Evolutionary conservation across 2,888 invertebrate genomes (phyloP).

Genomic region (Cephus nigrinus): DNA sequence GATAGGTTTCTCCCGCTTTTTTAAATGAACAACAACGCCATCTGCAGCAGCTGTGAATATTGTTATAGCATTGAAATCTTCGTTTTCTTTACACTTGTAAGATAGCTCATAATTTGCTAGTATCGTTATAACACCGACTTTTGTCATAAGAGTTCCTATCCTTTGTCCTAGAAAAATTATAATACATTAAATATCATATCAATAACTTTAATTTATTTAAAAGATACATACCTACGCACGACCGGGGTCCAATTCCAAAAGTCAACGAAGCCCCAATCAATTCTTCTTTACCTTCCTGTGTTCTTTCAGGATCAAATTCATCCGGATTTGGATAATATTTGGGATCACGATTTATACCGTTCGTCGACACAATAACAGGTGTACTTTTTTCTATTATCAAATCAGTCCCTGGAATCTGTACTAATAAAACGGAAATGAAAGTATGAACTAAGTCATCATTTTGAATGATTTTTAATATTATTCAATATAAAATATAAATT

Average conservation of each 20-base stretch:
- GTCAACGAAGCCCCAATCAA: slow-evolving; percentile 33
- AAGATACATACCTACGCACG: slow-evolving; percentile 46
- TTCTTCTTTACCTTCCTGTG: slow-evolving; percentile 30
- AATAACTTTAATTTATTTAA: neutral
- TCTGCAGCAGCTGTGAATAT: slow-evolving; percentile 39
- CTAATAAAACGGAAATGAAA: neutral
- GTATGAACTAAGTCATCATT: neutral
- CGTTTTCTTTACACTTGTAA: slow-evolving; percentile 26
- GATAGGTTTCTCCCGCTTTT: slow-evolving; percentile 21
- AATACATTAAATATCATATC: slow-evolving; percentile 8
- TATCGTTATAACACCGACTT: slow-evolving; percentile 42
- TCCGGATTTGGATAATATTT: slow-evolving; percentile 43
- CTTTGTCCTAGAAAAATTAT: slow-evolving; percentile 39
- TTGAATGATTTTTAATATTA: too few species aligned
- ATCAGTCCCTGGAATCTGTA: slow-evolving; percentile 42
- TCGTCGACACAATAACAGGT: slow-evolving; percentile 41
- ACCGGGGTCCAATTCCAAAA: slow-evolving; percentile 52
- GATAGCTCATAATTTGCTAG: slow-evolving; percentile 36
- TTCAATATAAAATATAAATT: neutral
- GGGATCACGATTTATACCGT: slow-evolving; percentile 45
- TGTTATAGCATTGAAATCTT: slow-evolving; percentile 30
- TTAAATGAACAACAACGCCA: slow-evolving; percentile 38
- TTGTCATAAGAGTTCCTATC: slow-evolving; percentile 43
- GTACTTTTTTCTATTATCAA: slow-evolving; percentile 43
- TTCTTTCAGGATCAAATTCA: slow-evolving; percentile 44